A percentile compares a stretch with the other conserved stretches of the same genome.
Evolutionary conservation across 1,140 invertebrate genomes (phyloP).

Genomic region (Caerostris darwini): DNA sequence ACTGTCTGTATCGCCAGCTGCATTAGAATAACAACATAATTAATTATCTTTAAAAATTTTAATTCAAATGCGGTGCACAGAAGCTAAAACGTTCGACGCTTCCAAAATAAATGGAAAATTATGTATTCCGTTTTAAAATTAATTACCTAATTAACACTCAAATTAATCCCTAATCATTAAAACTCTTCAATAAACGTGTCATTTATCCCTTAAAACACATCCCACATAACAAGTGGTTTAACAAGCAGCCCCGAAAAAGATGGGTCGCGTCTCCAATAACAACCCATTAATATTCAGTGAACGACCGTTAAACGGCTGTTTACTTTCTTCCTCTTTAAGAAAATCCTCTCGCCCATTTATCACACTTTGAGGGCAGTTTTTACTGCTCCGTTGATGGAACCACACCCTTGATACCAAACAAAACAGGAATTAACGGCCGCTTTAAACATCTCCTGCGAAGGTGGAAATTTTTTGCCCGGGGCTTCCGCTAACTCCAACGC

Average conservation of each 20-base stretch:
- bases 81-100: no score
- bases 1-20: no score
- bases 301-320: not conserved
- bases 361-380: slow-evolving; percentile 9
- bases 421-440: slow-evolving; percentile 45
- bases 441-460: slow-evolving; percentile 41
- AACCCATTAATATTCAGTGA: slow-evolving; percentile 9
- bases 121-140: no score
- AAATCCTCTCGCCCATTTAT: slow-evolving; percentile 17
- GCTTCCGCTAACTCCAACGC: not conserved
- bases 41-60: no score
- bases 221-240: not conserved
- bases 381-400: slow-evolving; percentile 12
- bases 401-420: slow-evolving; percentile 46
- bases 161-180: no score
- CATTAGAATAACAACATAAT: no score
- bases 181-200: no score
- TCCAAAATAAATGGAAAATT: no score
- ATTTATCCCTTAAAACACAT: not conserved
- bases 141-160: no score
- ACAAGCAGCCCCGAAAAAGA: not conserved
- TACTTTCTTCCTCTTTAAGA: slow-evolving; percentile 29
- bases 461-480: not conserved
- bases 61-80: no score
- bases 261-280: not conserved